Percentiles rank a stretch among this genome's conserved stretches.
Conservation (phyloP, 2,888 invertebrate species). For the Osedax fenrisi region DNA sequence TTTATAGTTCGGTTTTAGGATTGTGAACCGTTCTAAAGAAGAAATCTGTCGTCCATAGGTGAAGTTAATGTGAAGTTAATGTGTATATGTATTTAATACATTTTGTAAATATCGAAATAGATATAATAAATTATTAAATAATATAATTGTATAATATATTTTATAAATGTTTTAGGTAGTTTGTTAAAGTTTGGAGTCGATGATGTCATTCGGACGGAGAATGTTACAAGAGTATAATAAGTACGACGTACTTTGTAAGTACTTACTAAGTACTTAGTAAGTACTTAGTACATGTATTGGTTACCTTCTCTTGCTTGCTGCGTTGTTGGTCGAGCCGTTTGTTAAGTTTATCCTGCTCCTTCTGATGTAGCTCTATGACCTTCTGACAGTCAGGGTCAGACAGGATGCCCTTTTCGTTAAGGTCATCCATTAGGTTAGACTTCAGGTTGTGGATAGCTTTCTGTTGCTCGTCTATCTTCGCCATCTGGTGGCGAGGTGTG, state of each 20-base stretch:
- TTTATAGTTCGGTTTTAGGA: no score
- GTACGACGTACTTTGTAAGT: no score
- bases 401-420: constrained; percentile 44
- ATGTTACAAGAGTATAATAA: background rate
- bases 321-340: constrained; percentile 42
- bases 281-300: no score
- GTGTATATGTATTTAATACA: no score
- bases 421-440: constrained; percentile 46
- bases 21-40: no score
- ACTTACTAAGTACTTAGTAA: no score
- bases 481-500: constrained; percentile 39
- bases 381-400: constrained; percentile 43
- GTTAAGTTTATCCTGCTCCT: constrained; percentile 44
- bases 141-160: no score
- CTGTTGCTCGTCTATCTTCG: constrained; percentile 48
- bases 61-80: background rate
- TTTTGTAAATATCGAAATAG: no score
- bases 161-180: no score
- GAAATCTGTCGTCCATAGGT: no score
- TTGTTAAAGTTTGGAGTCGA: no score
- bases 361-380: constrained; percentile 43
- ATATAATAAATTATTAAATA: no score
- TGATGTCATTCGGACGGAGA: background rate
- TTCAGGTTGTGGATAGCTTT: constrained; percentile 47
- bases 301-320: constrained; percentile 44